These are phyloP conservation scores for Empidonax alnorum DNA, from an alignment of 2,113 vertebrate genomes.

Conservation along the genomic window DNA sequence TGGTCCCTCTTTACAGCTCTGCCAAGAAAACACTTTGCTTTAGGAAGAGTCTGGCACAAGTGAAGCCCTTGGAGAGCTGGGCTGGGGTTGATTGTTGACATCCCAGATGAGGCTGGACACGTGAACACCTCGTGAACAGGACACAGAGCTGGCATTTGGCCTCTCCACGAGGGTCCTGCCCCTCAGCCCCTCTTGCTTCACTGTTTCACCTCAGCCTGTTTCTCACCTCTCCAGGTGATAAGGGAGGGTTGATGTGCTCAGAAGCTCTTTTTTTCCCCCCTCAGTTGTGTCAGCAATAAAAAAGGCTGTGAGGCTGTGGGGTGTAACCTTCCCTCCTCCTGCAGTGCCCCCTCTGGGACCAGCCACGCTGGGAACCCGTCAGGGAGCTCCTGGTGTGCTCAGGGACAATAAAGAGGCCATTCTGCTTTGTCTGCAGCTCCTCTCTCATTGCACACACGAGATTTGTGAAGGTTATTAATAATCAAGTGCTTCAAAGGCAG, in stretches of 20 bases:
- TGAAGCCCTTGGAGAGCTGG: rapidly evolving
- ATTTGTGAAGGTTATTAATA: neutral
- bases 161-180: neutral
- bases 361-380: rapidly evolving
- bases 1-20: neutral
- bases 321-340: neutral
- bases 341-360: neutral
- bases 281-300: neutral
- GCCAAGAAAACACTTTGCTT: neutral
- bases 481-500: neutral
- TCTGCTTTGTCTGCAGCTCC: neutral
- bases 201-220: neutral
- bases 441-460: neutral
- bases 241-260: neutral
- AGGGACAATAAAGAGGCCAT: neutral
- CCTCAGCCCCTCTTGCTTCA: neutral
- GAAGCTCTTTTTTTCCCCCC: neutral
- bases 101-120: neutral
- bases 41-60: neutral
- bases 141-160: neutral
- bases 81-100: neutral
- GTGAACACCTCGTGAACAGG: neutral
- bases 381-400: neutral
- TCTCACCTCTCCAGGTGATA: rapidly evolving
- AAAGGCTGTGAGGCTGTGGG: neutral